These are phyloP conservation scores for Eueremaeus valkanovi DNA, from an alignment of 2,888 invertebrate species.

Conservation along the genomic window DNA sequence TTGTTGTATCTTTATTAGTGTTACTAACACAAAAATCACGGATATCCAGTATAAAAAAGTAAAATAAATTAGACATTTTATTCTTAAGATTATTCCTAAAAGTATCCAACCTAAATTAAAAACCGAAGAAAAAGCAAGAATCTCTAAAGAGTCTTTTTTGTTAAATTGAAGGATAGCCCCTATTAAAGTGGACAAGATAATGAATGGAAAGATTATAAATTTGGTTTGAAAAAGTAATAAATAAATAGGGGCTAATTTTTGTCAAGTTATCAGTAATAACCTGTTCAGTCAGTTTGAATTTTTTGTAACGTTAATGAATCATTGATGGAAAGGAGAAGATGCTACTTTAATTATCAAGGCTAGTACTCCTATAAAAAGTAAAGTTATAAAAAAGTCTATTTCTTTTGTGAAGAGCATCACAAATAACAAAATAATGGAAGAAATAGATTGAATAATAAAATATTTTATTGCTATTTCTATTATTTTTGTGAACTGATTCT, in stretches of 20 bases:
- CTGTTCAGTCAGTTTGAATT: not conserved
- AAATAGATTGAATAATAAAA: not conserved
- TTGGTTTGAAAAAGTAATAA: not conserved
- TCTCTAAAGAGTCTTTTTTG: not conserved
- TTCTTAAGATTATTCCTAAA: not conserved
- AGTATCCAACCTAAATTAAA: not conserved
- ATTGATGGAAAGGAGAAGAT: not conserved
- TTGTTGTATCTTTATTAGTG: not conserved
- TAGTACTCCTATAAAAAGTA: not conserved
- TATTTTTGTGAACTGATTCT: not conserved
- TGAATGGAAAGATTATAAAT: not conserved
- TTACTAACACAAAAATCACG: not conserved
- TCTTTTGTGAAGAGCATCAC: not conserved
- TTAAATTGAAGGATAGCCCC: not conserved
- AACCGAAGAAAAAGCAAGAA: not conserved
- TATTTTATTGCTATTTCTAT: not conserved
- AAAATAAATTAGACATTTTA: not conserved
- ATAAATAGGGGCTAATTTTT: not conserved
- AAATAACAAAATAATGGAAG: not conserved
- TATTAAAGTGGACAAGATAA: not conserved
- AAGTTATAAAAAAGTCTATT: not conserved
- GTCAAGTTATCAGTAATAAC: constrained; percentile 2
- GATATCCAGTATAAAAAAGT: not conserved
- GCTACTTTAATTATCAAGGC: not conserved
- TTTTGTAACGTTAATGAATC: not conserved